A percentile compares a stretch with the other conserved stretches of the same genome.
These are phyloP conservation scores for Intellagama lesueurii DNA, from an alignment of 2,797 vertebrate genomes.

Conservation along the genomic window DNA sequence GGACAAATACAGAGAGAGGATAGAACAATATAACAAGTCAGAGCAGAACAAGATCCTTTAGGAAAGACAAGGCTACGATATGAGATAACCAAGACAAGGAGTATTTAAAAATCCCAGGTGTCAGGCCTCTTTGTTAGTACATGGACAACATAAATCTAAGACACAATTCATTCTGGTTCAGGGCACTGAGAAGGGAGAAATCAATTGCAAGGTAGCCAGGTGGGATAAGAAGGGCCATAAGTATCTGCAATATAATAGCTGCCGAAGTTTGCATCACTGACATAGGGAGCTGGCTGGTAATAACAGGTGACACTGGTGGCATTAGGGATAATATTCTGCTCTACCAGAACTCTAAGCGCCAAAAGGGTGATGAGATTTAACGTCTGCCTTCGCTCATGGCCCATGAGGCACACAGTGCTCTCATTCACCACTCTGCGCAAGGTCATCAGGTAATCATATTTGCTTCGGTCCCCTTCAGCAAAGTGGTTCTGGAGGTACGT, in stretches of 20 bases:
- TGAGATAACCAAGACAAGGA: background rate
- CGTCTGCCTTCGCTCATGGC: constrained; percentile 94
- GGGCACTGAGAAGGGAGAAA: background rate
- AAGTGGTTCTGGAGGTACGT: constrained; percentile 98
- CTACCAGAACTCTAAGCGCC: constrained; percentile 90
- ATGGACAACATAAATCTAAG: background rate
- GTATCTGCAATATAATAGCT: constrained; percentile 92
- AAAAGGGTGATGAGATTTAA: constrained; percentile 94
- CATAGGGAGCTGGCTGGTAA: constrained; percentile 93
- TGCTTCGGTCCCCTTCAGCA: constrained; percentile 93
- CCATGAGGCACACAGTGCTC: constrained; percentile 99
- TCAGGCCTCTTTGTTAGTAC: background rate
- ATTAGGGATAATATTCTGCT: constrained; percentile 94
- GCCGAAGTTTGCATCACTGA: constrained; percentile 95
- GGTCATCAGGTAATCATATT: constrained; percentile 98
- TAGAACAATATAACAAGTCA: background rate
- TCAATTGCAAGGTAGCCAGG: constrained; percentile 98
- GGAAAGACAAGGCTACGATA: background rate
- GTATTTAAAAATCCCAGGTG: background rate
- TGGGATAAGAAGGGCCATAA: constrained; percentile 92
- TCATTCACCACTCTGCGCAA: constrained; percentile 93
- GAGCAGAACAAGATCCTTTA: background rate
- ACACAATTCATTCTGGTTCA: background rate
- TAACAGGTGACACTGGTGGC: constrained; percentile 96
- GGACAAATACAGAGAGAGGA: background rate